Percentiles rank a stretch among this genome's conserved stretches.
phyloP scores from a whole-genome alignment of 1,140 invertebrate species.

The Venustaconcha ellipsiformis region DNA sequence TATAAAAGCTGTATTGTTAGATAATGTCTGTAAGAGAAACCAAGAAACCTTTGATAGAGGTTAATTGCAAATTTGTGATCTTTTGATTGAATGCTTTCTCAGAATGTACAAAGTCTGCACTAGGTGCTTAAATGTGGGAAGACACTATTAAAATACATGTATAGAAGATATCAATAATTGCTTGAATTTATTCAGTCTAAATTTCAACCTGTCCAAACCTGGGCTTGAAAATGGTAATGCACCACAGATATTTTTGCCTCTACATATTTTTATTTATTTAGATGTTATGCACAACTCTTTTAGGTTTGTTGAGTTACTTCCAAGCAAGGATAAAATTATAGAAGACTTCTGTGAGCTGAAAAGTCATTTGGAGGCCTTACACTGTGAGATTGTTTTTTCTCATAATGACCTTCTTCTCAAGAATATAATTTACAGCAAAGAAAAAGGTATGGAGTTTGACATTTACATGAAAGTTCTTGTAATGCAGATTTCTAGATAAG shows the following conservation, averaged over 20 bases:
- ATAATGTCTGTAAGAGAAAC: too few species aligned
- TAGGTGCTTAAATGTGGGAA: too few species aligned
- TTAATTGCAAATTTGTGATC: too few species aligned
- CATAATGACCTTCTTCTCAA: slow-evolving; percentile 97
- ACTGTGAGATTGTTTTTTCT: slow-evolving; percentile 91
- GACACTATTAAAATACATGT: too few species aligned
- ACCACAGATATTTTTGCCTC: neutral
- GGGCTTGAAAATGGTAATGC: too few species aligned
- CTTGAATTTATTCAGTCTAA: too few species aligned
- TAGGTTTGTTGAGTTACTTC: slow-evolving; percentile 80
- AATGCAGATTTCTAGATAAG: neutral
- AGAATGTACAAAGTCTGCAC: too few species aligned
- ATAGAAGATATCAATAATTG: too few species aligned
- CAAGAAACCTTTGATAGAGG: too few species aligned
- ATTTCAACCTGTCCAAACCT: too few species aligned
- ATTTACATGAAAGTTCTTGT: neutral
- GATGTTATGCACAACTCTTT: neutral
- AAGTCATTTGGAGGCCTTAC: slow-evolving; percentile 74
- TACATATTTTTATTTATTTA: neutral
- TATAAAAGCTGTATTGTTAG: too few species aligned
- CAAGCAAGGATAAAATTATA: slow-evolving; percentile 76
- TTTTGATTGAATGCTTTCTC: too few species aligned
- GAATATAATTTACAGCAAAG: slow-evolving; percentile 89
- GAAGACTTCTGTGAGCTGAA: slow-evolving; percentile 80
- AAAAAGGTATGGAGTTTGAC: slow-evolving; percentile 65